Evolutionary conservation across 2,797 vertebrate genomes (phyloP).

Genomic region (Poecilia velifera): DNA sequence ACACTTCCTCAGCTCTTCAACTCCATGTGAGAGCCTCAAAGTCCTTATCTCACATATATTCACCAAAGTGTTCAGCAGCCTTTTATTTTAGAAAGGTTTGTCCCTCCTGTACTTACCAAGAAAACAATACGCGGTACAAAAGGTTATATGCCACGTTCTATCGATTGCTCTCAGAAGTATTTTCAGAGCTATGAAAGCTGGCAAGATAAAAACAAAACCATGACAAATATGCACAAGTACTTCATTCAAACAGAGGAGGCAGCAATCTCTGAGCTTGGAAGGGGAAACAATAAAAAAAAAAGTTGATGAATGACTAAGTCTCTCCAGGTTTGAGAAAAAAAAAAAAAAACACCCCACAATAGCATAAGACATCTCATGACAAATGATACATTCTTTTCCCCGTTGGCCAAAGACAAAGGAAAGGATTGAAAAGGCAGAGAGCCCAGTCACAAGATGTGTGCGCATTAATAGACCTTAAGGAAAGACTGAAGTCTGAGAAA

Average conservation of each 20-base stretch:
- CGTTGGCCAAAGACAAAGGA: constrained; percentile 72
- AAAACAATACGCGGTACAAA: constrained; percentile 53
- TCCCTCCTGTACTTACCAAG: constrained; percentile 49
- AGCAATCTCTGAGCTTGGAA: constrained; percentile 35
- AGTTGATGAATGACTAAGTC: constrained; percentile 72
- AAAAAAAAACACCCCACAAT: constrained; percentile 60
- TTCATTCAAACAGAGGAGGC: constrained; percentile 47
- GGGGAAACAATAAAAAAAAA: not conserved
- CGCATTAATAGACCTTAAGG: constrained; percentile 60
- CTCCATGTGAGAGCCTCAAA: constrained; percentile 47
- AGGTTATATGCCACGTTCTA: constrained; percentile 66
- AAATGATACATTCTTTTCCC: constrained; percentile 73
- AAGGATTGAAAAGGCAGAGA: constrained; percentile 64
- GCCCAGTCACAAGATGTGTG: constrained; percentile 64
- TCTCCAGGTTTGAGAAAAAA: constrained; percentile 69
- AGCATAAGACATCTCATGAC: constrained; percentile 73
- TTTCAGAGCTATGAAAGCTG: constrained; percentile 59
- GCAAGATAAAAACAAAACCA: constrained; percentile 42
- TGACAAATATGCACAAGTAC: constrained; percentile 29
- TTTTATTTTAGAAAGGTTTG: constrained; percentile 61
- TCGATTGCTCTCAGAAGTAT: constrained; percentile 61
- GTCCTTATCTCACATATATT: constrained; percentile 49
- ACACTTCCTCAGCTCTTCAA: constrained; percentile 56
- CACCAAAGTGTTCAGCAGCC: constrained; percentile 48
- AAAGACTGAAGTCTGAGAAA: constrained; percentile 31